Conservation (phyloP, 2,888 invertebrate genomes). For the Nyleta sp. region DNA sequence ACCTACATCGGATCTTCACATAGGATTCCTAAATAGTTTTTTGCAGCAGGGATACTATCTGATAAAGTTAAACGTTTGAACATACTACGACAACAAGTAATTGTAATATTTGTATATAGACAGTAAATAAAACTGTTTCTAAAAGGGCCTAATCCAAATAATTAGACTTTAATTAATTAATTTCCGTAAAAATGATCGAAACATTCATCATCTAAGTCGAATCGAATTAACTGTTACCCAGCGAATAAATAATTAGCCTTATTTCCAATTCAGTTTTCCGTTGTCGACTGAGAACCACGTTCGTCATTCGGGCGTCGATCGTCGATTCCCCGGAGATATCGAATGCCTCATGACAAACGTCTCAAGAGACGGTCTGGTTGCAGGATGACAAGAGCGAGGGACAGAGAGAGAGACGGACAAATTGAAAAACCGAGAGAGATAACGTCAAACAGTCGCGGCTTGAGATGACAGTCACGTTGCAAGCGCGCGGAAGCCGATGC, state of each 20-base stretch:
- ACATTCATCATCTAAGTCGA: too few species aligned
- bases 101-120: too few species aligned
- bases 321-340: conserved; percentile 22
- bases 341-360: conserved; percentile 34
- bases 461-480: conserved; percentile 70
- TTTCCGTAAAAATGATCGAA: too few species aligned
- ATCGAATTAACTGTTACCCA: not conserved
- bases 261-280: not conserved
- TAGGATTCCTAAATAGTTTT: too few species aligned
- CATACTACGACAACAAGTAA: too few species aligned
- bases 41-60: too few species aligned
- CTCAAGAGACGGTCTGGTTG: conserved; percentile 38
- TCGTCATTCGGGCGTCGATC: conserved; percentile 15
- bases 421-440: conserved; percentile 41
- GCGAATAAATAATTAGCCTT: not conserved
- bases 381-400: conserved; percentile 13
- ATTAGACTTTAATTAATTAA: too few species aligned
- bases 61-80: too few species aligned
- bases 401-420: conserved; percentile 1
- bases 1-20: too few species aligned
- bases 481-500: conserved; percentile 67
- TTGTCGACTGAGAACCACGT: not conserved
- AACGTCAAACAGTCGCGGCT: conserved; percentile 38
- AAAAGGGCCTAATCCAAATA: too few species aligned
- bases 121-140: too few species aligned